Conservation (phyloP, 1,140 invertebrate species). For the Cheumatopsyche charites region DNA sequence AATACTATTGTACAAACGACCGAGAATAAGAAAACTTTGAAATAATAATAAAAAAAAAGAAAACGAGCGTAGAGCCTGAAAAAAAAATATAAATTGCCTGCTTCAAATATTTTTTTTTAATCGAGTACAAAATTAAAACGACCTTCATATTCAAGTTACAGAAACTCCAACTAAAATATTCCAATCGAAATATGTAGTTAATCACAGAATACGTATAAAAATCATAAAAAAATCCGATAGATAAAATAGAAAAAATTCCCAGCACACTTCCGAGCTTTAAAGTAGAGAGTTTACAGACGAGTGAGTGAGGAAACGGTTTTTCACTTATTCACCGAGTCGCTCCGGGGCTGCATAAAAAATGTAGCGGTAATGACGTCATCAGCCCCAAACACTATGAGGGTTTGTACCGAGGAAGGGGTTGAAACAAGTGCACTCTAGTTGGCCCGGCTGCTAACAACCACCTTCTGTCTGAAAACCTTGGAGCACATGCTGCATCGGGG, state of each 20-base stretch:
- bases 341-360: conserved; percentile 42
- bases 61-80: background rate
- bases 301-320: conserved; percentile 35
- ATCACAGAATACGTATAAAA: too few relatives aligned
- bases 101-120: too few relatives aligned
- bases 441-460: conserved; percentile 17
- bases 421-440: conserved; percentile 37
- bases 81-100: too few relatives aligned
- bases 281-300: background rate
- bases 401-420: conserved; percentile 9
- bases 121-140: too few relatives aligned
- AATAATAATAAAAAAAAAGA: background rate
- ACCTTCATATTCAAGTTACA: too few relatives aligned
- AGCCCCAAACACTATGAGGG: conserved; percentile 15
- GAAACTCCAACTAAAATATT: too few relatives aligned
- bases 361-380: conserved; percentile 46
- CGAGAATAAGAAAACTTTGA: conserved; percentile 1
- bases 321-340: conserved; percentile 42
- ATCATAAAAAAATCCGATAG: too few relatives aligned
- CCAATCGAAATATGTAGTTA: too few relatives aligned
- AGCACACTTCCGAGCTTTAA: too few relatives aligned
- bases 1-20: conserved; percentile 1
- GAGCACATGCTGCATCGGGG: background rate
- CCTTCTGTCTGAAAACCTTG: background rate
- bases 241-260: too few relatives aligned